phyloP scores from a whole-genome alignment of 2,113 vertebrate species.

The Archocentrus centrarchus region DNA sequence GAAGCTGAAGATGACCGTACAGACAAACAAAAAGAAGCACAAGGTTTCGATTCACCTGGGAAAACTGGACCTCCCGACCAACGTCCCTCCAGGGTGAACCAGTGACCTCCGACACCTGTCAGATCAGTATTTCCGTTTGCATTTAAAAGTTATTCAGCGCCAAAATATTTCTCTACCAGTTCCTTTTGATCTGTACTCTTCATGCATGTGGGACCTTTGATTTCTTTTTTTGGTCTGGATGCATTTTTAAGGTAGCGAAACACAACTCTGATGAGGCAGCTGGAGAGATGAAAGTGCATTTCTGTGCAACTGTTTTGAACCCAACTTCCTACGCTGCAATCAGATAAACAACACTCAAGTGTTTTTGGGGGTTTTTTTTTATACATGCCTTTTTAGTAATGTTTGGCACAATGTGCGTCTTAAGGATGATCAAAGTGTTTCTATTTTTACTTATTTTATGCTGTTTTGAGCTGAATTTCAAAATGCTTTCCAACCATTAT shows the following conservation, averaged over 20 bases:
- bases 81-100: neutral
- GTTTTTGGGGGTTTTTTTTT: neutral
- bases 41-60: neutral
- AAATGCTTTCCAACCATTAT: conserved; percentile 9
- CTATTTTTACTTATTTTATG: conserved; percentile 51
- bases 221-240: conserved; percentile 43
- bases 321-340: conserved; percentile 23
- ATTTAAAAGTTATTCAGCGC: conserved; percentile 36
- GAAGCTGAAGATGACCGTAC: neutral
- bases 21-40: neutral
- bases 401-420: conserved; percentile 52
- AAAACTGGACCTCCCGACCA: neutral
- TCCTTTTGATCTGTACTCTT: conserved; percentile 60
- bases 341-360: conserved; percentile 47
- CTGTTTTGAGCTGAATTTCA: conserved; percentile 46
- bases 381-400: conserved; percentile 37
- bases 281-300: conserved; percentile 71
- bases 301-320: conserved; percentile 55
- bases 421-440: conserved; percentile 65
- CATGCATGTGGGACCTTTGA: conserved; percentile 41
- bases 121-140: conserved; percentile 18
- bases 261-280: conserved; percentile 42
- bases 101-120: neutral
- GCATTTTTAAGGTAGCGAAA: conserved; percentile 43
- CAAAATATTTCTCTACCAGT: conserved; percentile 13